Percentiles rank a stretch among this genome's conserved stretches.
Conservation (phyloP, 2,113 vertebrate genomes). For the Thryonomys swinderianus region DNA sequence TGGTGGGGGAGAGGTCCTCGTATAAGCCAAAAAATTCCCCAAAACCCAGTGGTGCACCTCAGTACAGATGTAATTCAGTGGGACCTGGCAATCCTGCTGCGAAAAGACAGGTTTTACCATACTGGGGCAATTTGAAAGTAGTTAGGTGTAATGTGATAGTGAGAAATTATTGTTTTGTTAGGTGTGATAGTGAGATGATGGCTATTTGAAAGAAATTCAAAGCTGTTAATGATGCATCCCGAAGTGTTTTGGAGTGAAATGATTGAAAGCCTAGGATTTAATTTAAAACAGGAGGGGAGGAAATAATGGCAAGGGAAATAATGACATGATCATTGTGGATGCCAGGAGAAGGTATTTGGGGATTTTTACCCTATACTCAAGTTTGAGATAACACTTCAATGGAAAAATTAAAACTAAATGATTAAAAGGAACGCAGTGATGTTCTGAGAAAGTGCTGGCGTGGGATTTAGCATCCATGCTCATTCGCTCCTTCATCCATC, state of each 20-base stretch:
- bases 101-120: neutral
- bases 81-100: neutral
- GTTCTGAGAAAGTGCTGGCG: neutral
- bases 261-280: neutral
- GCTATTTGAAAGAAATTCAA: neutral
- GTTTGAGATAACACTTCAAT: neutral
- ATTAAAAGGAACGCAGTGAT: neutral
- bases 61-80: neutral
- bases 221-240: neutral
- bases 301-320: neutral
- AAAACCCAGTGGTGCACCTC: neutral
- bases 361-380: neutral
- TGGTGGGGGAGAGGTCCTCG: neutral
- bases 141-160: neutral
- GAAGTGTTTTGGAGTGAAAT: neutral
- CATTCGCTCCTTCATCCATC: neutral
- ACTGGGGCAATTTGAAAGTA: neutral
- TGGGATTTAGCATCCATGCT: neutral
- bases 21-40: neutral
- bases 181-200: neutral
- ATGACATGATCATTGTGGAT: neutral
- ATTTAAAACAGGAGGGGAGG: neutral
- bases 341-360: neutral
- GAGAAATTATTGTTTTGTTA: neutral
- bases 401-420: neutral